Base-by-base conservation (phyloP, 2,113 vertebrate genomes). In the Lepidothrix coronata region DNA sequence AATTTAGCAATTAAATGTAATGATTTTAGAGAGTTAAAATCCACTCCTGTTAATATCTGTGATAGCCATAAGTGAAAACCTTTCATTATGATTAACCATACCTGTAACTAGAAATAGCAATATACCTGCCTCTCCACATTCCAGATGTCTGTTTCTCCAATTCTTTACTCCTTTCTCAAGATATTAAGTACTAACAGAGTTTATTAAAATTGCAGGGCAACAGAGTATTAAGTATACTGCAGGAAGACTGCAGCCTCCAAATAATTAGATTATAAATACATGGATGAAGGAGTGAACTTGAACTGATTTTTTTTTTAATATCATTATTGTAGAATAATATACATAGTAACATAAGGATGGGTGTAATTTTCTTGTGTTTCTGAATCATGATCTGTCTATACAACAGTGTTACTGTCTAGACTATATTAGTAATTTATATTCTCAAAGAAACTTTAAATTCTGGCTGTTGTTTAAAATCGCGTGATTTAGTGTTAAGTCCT, bases 401-500 rank as follows among this genome's bases (percentile, higher is more conserved):
- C 25, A 52, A 28, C 17, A 73, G 12, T 41, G n/a, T 51, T 79
- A 30, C 13, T 75, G 2, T 62, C 49, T 51, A 43, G 46, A 62
- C 7, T 78, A 20, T 74, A 16, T 30, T 73, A 68, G 52, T 31
- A 73, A 54, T 4, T 85, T 67, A 8, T 43, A 27, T 28, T 75
- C 9, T 81, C 7, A 57, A 63, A 87, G 20, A 48, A 55, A 44
- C 35, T 77, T 62, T 78, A 75, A 78, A 72, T 63, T 9, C 20
- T 1, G 1, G 10, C 12, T 6, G 0, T 78, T 73, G 28, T 59
- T 87, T 62, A 31, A 21, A 23, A 1, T 71, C 1, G 2, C 27
- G 12, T 73, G 28, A 63, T 62, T 58, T 78, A 63, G 28, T 49
- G 14, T 85, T 6, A 75, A 31, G 19, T 46, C 35, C 16, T 63